Percentiles rank a stretch among this genome's conserved stretches.
Conservation (phyloP, 1,140 invertebrate genomes). For the Sminthurinus signatus region DNA sequence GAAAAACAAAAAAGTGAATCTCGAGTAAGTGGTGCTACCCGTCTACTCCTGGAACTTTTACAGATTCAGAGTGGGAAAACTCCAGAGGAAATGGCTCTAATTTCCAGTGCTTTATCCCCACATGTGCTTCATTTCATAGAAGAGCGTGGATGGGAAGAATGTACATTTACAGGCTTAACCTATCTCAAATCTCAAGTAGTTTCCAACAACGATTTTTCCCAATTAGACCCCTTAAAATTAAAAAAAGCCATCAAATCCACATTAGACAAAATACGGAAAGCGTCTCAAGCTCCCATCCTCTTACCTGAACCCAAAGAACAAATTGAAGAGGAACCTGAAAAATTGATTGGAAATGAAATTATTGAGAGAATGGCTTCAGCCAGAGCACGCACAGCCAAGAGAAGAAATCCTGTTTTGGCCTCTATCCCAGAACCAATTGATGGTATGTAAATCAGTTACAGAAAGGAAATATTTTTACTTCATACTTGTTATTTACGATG, state of each 20-base stretch:
- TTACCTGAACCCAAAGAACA: background rate
- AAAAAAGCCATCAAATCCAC: conserved; percentile 33
- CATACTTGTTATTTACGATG: background rate
- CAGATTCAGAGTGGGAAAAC: conserved; percentile 45
- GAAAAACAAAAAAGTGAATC: conserved; percentile 45
- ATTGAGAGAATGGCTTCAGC: conserved; percentile 40
- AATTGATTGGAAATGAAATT: conserved; percentile 39
- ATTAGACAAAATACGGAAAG: conserved; percentile 37
- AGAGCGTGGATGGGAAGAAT: conserved; percentile 44
- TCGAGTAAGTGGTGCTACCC: conserved; percentile 46
- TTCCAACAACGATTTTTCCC: conserved; percentile 13
- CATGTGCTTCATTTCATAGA: conserved; percentile 44
- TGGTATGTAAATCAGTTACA: conserved; percentile 3
- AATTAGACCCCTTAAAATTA: conserved; percentile 27
- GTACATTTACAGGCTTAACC: conserved; percentile 25
- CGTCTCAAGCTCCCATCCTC: conserved; percentile 9
- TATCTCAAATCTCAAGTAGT: conserved; percentile 37
- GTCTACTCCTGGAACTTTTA: conserved; percentile 46
- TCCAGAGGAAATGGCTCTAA: conserved; percentile 45
- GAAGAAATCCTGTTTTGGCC: conserved; percentile 27
- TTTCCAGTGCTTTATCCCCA: conserved; percentile 45
- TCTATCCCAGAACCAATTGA: conserved; percentile 36
- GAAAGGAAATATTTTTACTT: background rate
- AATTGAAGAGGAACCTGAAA: conserved; percentile 13
- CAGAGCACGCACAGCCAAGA: conserved; percentile 21